A percentile compares a stretch with the other conserved stretches of the same genome.
These are phyloP conservation scores for Orthosia cruda DNA, from an alignment of 2,888 invertebrate species.

Conservation along the genomic window DNA sequence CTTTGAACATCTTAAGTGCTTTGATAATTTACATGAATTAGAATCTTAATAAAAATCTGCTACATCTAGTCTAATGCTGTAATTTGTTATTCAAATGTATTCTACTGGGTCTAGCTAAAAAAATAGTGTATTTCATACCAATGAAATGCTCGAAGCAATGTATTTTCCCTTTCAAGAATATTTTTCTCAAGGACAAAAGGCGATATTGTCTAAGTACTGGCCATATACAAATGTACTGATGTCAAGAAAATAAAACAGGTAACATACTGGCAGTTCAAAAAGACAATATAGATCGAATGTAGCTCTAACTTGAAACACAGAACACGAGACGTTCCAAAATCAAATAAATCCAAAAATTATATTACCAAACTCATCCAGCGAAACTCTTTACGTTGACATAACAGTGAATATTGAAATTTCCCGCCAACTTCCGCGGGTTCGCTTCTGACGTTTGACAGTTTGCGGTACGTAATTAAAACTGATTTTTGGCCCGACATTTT, in stretches of 20 bases:
- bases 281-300: not conserved
- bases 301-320: not conserved
- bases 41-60: too few relatives aligned
- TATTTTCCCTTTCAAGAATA: too few relatives aligned
- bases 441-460: conserved; percentile 73
- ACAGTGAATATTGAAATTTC: conserved; percentile 76
- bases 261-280: not conserved
- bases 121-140: too few relatives aligned
- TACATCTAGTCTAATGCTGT: too few relatives aligned
- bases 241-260: too few relatives aligned
- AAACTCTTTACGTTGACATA: conserved; percentile 33
- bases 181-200: too few relatives aligned
- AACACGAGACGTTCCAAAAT: not conserved
- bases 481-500: conserved; percentile 70
- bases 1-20: not conserved
- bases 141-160: too few relatives aligned
- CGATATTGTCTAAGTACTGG: too few relatives aligned
- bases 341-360: not conserved
- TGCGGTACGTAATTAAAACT: conserved; percentile 76
- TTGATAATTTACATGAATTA: not conserved
- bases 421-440: conserved; percentile 67
- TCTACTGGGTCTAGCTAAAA: too few relatives aligned
- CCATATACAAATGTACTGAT: too few relatives aligned
- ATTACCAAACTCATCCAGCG: conserved; percentile 54
- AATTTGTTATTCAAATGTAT: too few relatives aligned